Conservation (phyloP, 2,888 invertebrate species). For the Metacarcinus magister region DNA sequence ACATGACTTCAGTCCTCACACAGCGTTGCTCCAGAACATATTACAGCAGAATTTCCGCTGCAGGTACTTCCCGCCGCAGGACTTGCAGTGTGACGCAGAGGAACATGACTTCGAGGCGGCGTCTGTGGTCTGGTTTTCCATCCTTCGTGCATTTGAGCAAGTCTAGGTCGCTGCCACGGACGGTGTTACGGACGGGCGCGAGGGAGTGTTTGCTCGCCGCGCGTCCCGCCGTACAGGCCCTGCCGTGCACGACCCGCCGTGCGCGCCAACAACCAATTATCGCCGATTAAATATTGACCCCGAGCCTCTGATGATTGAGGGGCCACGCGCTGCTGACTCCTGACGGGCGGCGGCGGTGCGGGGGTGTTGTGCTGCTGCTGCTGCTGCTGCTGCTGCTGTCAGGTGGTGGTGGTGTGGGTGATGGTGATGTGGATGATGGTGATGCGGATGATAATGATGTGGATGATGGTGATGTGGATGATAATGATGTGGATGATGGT, state of each 20-base stretch:
- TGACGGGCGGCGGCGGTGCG: conserved; percentile 56
- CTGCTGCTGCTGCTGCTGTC: neutral
- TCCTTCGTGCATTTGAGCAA: neutral
- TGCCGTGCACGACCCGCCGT: conserved; percentile 71
- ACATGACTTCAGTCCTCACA: neutral
- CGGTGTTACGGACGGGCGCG: neutral
- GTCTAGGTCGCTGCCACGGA: conserved; percentile 1
- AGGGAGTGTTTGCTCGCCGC: conserved; percentile 64
- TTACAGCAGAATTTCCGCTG: neutral
- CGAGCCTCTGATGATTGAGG: conserved; percentile 77
- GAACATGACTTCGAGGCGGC: neutral
- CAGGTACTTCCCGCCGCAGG: neutral
- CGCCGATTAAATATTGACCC: conserved; percentile 78
- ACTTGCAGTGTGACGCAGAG: neutral
- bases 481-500: neutral
- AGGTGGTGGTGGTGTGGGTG: neutral
- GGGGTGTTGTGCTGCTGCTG: neutral
- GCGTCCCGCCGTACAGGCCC: conserved; percentile 66
- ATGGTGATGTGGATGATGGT: neutral
- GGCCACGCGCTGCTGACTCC: conserved; percentile 74
- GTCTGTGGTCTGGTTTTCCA: neutral
- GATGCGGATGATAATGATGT: neutral
- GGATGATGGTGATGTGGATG: neutral
- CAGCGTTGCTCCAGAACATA: neutral
- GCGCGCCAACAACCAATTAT: conserved; percentile 78